Percentiles rank a stretch among this genome's conserved stretches.
phyloP scores from a whole-genome alignment of 2,888 invertebrate species.

The Leptinotarsa rubiginosa region DNA sequence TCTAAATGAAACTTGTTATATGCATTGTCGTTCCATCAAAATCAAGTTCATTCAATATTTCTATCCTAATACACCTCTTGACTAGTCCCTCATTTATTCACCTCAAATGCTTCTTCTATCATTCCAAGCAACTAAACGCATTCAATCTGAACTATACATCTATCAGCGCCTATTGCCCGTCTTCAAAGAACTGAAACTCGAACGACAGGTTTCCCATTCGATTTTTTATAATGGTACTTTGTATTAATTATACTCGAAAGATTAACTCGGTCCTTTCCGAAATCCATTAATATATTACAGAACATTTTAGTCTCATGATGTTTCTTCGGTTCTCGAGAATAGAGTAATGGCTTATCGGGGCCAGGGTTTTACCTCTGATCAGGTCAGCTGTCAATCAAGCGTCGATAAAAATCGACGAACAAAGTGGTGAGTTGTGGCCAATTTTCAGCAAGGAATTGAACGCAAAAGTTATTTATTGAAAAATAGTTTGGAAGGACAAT shows the following conservation, averaged over 20 bases:
- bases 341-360: slow-evolving; percentile 10
- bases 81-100: background rate
- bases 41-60: background rate
- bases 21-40: too few species aligned
- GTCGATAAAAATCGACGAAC: slow-evolving; percentile 4
- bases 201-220: slow-evolving; percentile 40
- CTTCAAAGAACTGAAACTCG: slow-evolving; percentile 34
- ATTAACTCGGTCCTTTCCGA: slow-evolving; percentile 35
- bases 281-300: slow-evolving; percentile 39
- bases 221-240: slow-evolving; percentile 40
- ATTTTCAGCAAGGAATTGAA: background rate
- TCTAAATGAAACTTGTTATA: too few species aligned
- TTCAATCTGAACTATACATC: background rate
- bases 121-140: slow-evolving; percentile 13
- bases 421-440: background rate
- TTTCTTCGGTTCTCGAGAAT: slow-evolving; percentile 17
- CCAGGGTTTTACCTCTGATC: slow-evolving; percentile 6
- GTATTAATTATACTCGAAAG: slow-evolving; percentile 43
- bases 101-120: background rate
- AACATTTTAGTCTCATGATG: slow-evolving; percentile 30
- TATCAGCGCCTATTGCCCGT: slow-evolving; percentile 3
- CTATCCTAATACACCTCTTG: background rate
- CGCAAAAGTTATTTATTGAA: too few species aligned
- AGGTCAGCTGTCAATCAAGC: slow-evolving; percentile 23
- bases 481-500: too few species aligned